Evolutionary conservation across 2,797 vertebrate species (phyloP).

Genomic region (Bradypus variegatus): DNA sequence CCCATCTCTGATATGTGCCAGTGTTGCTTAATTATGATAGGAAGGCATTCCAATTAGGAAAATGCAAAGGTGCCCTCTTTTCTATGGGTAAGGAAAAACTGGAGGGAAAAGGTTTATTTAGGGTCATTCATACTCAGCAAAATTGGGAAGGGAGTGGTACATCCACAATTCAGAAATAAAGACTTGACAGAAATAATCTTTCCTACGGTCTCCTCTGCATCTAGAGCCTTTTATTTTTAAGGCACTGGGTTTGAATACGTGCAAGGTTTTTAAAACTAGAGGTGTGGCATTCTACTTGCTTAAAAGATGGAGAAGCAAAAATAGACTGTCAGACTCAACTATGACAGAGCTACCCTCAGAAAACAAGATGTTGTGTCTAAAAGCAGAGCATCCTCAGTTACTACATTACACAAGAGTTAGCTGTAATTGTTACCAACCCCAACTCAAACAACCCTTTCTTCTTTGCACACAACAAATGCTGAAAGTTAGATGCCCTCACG

Average conservation of each 20-base stretch:
- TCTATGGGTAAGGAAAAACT: neutral
- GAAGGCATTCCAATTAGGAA: neutral
- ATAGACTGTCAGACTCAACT: fast-evolving
- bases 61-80: neutral
- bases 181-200: neutral
- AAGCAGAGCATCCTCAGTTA: neutral
- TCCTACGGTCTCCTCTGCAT: neutral
- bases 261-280: constrained; percentile 37
- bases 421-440: neutral
- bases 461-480: neutral
- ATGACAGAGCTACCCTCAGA: neutral
- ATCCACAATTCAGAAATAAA: neutral
- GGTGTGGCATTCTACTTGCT: neutral
- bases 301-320: neutral
- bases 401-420: neutral
- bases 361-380: neutral
- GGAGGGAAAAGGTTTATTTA: neutral
- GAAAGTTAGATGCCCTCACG: constrained; percentile 30
- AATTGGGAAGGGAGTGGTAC: neutral
- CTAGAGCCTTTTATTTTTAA: constrained; percentile 65
- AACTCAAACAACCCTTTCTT: neutral
- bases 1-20: neutral
- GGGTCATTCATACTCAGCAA: neutral
- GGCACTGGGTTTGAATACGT: constrained; percentile 74
- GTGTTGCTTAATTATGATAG: neutral